Percentiles rank a stretch among this genome's conserved stretches.
Evolutionary conservation across 2,797 vertebrate genomes (phyloP).

Genomic region (Glossophaga mutica): DNA sequence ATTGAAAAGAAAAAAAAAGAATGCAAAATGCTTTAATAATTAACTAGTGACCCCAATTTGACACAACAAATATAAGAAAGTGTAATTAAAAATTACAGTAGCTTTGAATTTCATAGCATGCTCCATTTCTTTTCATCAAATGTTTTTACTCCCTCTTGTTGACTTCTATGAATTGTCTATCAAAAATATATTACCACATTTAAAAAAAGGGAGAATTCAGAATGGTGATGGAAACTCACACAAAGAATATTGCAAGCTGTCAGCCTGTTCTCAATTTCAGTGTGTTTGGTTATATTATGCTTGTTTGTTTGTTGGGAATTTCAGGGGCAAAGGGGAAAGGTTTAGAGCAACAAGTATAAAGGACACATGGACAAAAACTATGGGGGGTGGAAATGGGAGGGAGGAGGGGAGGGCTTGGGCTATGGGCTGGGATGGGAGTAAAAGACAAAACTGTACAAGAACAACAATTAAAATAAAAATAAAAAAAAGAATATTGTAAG

Average conservation of each 20-base stretch:
- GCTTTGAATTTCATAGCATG: slow-evolving; percentile 38
- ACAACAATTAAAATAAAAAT: too few species aligned
- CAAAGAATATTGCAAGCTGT: neutral
- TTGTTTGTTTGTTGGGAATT: too few species aligned
- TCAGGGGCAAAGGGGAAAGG: too few species aligned
- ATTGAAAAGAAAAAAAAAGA: too few species aligned
- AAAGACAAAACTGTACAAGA: too few species aligned
- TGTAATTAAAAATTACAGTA: slow-evolving; percentile 57
- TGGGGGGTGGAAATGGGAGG: too few species aligned
- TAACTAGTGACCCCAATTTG: slow-evolving; percentile 71
- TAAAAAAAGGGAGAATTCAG: neutral
- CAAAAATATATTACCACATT: slow-evolving; percentile 1
- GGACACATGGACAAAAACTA: too few species aligned
- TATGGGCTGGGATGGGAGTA: too few species aligned
- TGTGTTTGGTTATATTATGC: too few species aligned
- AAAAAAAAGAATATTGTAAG: neutral
- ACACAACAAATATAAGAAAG: slow-evolving; percentile 72
- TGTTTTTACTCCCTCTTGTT: slow-evolving; percentile 11
- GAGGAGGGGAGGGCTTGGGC: too few species aligned
- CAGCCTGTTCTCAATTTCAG: too few species aligned
- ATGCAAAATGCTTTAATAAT: slow-evolving; percentile 74
- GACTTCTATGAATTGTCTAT: slow-evolving; percentile 43
- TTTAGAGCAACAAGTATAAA: too few species aligned
- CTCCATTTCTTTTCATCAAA: slow-evolving; percentile 12
- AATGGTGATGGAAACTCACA: neutral